A percentile compares a stretch with the other conserved stretches of the same genome.
Conservation (phyloP, 2,113 vertebrate genomes). For the Hassar affinis region DNA sequence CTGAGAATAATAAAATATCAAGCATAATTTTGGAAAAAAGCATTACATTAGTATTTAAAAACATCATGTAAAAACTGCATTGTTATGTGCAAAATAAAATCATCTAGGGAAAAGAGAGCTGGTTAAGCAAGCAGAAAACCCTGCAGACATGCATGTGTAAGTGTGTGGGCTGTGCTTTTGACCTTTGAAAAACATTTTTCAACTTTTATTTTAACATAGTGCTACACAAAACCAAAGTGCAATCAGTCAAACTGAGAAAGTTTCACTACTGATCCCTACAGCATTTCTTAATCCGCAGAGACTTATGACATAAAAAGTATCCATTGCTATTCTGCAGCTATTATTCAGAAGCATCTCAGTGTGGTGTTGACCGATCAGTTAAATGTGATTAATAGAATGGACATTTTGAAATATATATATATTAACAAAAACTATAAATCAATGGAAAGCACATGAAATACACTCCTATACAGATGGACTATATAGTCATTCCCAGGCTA, state of each 20-base stretch:
- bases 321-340: neutral
- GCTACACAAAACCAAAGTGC: neutral
- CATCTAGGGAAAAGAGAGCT: conserved; percentile 13
- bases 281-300: conserved; percentile 10
- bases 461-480: neutral
- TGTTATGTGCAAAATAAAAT: conserved; percentile 6
- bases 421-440: conserved; percentile 43
- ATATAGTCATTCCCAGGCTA: neutral
- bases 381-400: neutral
- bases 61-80: neutral
- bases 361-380: neutral
- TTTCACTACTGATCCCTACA: conserved; percentile 15
- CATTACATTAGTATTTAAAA: neutral
- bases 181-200: neutral
- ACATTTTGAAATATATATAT: conserved; percentile 44
- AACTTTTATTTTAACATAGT: neutral
- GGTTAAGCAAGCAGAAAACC: conserved; percentile 21
- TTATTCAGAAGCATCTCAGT: neutral
- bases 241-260: neutral
- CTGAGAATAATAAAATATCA: neutral
- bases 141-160: conserved; percentile 17
- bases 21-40: neutral
- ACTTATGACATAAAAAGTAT: neutral
- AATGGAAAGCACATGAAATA: neutral
- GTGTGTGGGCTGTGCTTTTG: conserved; percentile 32